Evolutionary conservation across 1,140 invertebrate species (phyloP).

Genomic region (Macrobrachium rosenbergii): DNA sequence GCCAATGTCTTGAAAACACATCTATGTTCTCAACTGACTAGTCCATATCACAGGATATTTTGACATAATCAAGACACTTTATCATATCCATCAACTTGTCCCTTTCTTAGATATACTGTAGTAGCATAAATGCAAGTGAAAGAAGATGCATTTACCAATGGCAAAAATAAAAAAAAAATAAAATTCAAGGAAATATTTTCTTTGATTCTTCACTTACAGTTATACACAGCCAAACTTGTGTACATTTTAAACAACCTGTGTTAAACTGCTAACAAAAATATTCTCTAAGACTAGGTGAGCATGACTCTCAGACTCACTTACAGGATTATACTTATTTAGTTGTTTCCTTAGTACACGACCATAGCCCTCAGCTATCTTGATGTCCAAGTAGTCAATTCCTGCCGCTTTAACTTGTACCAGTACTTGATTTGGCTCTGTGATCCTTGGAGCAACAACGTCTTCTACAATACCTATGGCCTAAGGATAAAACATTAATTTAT

Average conservation of each 20-base stretch:
- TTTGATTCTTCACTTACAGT: too few relatives aligned
- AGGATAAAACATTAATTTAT: not conserved
- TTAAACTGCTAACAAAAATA: not conserved
- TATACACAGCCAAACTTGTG: too few relatives aligned
- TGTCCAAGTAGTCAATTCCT: slow-evolving; percentile 77
- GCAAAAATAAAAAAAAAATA: too few relatives aligned
- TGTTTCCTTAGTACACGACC: slow-evolving; percentile 74
- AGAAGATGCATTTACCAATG: not conserved
- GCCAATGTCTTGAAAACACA: too few relatives aligned
- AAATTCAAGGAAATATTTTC: too few relatives aligned
- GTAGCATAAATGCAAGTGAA: too few relatives aligned
- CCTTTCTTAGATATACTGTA: too few relatives aligned
- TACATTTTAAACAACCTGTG: not conserved
- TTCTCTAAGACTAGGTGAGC: not conserved
- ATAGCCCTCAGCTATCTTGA: slow-evolving; percentile 77
- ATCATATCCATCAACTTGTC: too few relatives aligned
- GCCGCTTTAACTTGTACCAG: slow-evolving; percentile 78
- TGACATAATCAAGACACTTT: too few relatives aligned
- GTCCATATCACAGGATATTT: too few relatives aligned
- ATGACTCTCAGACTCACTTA: slow-evolving; percentile 66
- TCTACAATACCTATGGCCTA: slow-evolving; percentile 71
- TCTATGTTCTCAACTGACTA: too few relatives aligned
- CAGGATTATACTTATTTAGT: slow-evolving; percentile 73
- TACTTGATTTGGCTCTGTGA: slow-evolving; percentile 75
- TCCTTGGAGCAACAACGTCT: slow-evolving; percentile 74